Evolutionary conservation across 2,888 invertebrate species (phyloP), one percentile per base, ranked within the genome.

Genomic region (Pollenia griseotomentosa): DNA sequence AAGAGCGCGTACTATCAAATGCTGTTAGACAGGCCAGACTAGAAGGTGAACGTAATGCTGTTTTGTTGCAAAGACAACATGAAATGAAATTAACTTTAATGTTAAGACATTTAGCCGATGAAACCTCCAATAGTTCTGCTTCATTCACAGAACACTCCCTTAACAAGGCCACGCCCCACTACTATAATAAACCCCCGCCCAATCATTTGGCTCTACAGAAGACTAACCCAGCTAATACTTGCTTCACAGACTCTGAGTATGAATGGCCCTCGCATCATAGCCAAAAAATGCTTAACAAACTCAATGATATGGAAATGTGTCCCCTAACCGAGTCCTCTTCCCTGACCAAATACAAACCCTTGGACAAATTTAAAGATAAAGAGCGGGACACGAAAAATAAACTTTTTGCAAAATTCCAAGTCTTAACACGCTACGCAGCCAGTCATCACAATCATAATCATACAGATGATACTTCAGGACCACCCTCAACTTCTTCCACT

Each of bases 1-100:
- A 96, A 48, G 96, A 97, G 80, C 96, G 96, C 55, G 95, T 95
- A 65, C 94, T 97, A 44, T 96, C 95, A 91, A 95, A 95, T 89
- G 95, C 95, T 8, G 94, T 97, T 40, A 96, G 97, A 65, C 95
- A 96, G 55, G 94, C 95, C 0, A 94, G 96, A 0, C 93, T 96
- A 0, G 95, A 96, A 89, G 95, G 95, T 4, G 96, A 96, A 89
- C 93, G 95, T 16, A 94, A 95, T 87, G 94, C 95, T 1, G 94
- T 95, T 2, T 90, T 94, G 8, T 91, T 96, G 85, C 95, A 96
- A 90, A 94, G 95, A 16, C 95, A 96, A 88, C 95, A 96, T 88
- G 95, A 96, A 90, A 95, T 95, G 80, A 95, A 95, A 89, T 91
- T 96, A 4, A 95, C 95, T 83, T 91, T 95, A 2, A 95, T 96